Base-by-base conservation (phyloP, 1,140 invertebrate genomes). In the Euura lappo region DNA sequence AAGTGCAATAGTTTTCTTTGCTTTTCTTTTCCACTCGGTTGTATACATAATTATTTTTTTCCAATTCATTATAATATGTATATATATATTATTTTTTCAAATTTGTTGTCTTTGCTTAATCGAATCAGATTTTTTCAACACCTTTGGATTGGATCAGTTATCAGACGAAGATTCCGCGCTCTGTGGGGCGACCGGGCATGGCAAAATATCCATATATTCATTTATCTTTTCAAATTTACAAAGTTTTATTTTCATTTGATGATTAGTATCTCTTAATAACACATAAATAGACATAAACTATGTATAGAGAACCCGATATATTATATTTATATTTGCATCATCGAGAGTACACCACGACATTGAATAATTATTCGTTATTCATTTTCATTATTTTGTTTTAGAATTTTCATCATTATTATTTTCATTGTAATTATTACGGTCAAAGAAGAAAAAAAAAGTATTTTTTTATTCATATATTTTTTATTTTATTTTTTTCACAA, bases 21-120 rank as follows among this genome's bases (percentile, higher is more conserved):
- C 28, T 28, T 70, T 76, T 65, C 66, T 64, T 72, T 73, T 42
- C 72, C 47, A 28, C 11, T 28, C 28, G 28, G 28, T 28, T 28
- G 28, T 28, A 28, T 28, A 28, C 28, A 28, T 28, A 28, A 28
- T 28, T 28, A 1, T 28, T 28, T 28, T 28, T 28, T 28, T 28
- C 28, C 28, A 28, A 28, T 60, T 60, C 51, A 4, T 5, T 60
- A n/a, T 2, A n/a, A n/a, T n/a, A n/a, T n/a, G n/a, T n/a, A n/a
- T n/a, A n/a, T n/a, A n/a, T n/a, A n/a, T n/a, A n/a, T n/a, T 60
- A 3, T 60, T 5, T 60, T 6, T 60, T 60, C 3, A 0, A 8
- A 60, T n/a, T 60, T 60, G 28, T 28, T 60, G 3, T 60, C 51
- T 60, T 60, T 8, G 3, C 51, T n/a, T 60, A 5, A 11, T 8